Conservation (phyloP, 2,797 vertebrate species). For the Garrulus glandarius region DNA sequence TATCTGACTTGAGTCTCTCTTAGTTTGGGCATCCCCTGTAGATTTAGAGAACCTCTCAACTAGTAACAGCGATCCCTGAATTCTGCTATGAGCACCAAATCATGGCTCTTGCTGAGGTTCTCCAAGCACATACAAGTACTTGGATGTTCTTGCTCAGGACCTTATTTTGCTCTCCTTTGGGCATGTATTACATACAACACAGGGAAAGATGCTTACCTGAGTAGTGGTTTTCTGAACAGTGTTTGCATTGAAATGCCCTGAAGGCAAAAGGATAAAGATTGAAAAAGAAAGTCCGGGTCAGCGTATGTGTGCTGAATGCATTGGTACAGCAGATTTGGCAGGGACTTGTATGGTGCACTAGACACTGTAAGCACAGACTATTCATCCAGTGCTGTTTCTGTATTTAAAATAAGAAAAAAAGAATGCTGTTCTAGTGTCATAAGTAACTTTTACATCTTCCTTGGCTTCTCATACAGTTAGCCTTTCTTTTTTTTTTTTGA, state of each 20-base stretch:
- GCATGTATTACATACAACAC: not conserved
- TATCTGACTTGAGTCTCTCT: not conserved
- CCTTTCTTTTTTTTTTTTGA: fast-evolving
- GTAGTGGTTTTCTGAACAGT: not conserved
- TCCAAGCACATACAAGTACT: not conserved
- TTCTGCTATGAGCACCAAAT: not conserved
- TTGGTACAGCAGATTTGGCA: not conserved
- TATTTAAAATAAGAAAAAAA: not conserved
- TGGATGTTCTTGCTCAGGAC: not conserved
- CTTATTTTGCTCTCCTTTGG: not conserved
- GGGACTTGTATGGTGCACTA: not conserved
- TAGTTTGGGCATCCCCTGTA: not conserved
- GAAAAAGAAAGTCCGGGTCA: not conserved
- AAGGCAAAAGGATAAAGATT: not conserved
- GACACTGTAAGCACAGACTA: not conserved
- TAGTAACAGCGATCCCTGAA: fast-evolving
- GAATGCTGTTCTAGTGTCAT: not conserved
- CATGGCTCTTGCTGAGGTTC: not conserved
- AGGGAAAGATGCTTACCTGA: not conserved
- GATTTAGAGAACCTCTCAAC: not conserved
- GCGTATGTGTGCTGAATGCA: not conserved
- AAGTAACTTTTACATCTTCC: not conserved
- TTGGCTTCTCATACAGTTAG: not conserved
- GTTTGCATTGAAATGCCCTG: not conserved
- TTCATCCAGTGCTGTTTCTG: not conserved